Evolutionary conservation across 2,113 vertebrate species (phyloP), one percentile per base, ranked within the genome.

Genomic region (Coregonus clupeaformis): DNA sequence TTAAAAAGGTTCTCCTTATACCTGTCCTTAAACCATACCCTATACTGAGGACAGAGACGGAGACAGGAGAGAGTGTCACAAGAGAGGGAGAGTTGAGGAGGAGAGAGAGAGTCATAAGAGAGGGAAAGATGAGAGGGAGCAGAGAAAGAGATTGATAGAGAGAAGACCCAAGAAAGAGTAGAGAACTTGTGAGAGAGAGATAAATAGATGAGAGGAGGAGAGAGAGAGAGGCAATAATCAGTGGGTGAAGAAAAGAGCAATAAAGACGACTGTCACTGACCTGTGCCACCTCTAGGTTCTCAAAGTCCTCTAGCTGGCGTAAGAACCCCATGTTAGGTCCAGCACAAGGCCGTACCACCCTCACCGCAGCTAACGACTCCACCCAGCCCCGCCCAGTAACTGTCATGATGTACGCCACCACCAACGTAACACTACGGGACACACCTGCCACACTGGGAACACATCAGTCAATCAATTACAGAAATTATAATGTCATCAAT

Each of bases 341-440:
- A 16, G 95, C 97, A 27, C 96, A 97, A 16, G 97, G 95, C 52
- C 96, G 88, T 0, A 91, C 95, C 0, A 93, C 93, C 0, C 95
- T 92, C 70, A 99, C 96, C 0, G 94, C 94, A 1, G 92, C 92
- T 76, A 98, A 85, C 0, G 95, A 91, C 24, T 98, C 95, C 85
- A 97, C 94, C 96, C 97, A 98, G 52, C 96, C 95, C 0, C 95
- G 92, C 6, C 95, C 92, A 0, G 97, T 98, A 89, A 96, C 93
- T 0, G 96, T 96, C 97, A 98, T 98, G 81, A 99, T 92, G 86
- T 99, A 98, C 1, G 97, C 96, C 62, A 96, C 95, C 80, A 98
- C 97, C 87, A 99, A 76, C 0, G 97, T 98, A 66, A 97, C 96
- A 0, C 97, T 98, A 78, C 96, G 95, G 70, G 97, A 98, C 82